Percentiles rank a stretch among this genome's conserved stretches.
Evolutionary conservation across 2,797 vertebrate species (phyloP).

Genomic region (Ibycter americanus): DNA sequence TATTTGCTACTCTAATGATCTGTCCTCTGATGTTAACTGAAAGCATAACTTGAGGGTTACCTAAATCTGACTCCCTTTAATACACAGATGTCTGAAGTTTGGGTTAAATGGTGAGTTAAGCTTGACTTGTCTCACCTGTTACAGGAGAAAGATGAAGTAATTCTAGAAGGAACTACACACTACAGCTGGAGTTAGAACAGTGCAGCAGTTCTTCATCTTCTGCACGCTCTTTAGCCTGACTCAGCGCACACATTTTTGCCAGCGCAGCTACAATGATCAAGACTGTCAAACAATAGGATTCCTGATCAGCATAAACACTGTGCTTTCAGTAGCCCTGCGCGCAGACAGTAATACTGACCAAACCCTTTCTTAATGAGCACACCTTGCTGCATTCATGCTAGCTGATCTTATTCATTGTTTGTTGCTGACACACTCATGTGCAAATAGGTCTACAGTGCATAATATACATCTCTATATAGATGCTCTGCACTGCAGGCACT

Average conservation of each 20-base stretch:
- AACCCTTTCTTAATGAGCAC: not conserved
- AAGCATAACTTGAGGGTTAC: not conserved
- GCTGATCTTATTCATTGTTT: rapidly evolving
- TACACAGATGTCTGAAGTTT: not conserved
- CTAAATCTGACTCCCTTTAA: not conserved
- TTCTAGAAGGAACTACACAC: not conserved
- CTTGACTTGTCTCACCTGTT: not conserved
- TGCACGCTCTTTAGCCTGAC: not conserved
- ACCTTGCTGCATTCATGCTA: rapidly evolving
- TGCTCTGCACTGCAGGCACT: not conserved
- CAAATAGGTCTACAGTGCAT: rapidly evolving
- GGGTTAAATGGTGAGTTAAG: not conserved
- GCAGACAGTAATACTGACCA: rapidly evolving
- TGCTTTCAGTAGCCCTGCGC: not conserved
- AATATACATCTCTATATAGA: not conserved
- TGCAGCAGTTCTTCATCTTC: not conserved
- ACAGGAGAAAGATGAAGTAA: not conserved
- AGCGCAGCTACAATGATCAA: rapidly evolving
- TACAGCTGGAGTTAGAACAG: not conserved
- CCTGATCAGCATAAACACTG: rapidly evolving
- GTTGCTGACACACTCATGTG: not conserved
- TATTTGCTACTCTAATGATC: not conserved
- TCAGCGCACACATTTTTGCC: not conserved
- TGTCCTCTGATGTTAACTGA: not conserved
- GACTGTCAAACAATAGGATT: not conserved